These are phyloP conservation scores for Otocyon megalotis DNA, from an alignment of 2,113 vertebrate genomes.

Conservation along the genomic window DNA sequence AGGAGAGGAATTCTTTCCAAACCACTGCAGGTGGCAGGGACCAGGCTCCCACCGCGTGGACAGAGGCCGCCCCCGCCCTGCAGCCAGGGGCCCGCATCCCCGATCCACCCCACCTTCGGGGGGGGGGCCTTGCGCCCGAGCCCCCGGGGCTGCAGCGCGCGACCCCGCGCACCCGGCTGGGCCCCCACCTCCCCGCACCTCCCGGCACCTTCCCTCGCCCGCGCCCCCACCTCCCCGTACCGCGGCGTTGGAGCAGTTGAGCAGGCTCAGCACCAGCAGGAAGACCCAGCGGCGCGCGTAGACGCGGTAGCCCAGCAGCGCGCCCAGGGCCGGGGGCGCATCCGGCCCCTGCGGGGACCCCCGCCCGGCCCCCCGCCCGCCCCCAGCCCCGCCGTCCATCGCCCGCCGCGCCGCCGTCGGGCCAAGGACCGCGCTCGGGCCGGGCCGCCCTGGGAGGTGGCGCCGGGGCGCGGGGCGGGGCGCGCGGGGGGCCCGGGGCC, in stretches of 20 bases:
- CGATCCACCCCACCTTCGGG: too few species aligned
- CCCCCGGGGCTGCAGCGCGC: too few species aligned
- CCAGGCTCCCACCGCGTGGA: not conserved
- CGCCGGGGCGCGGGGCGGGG: not conserved
- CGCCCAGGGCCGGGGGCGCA: not conserved
- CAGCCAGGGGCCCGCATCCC: too few species aligned
- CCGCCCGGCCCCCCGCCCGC: rapidly evolving
- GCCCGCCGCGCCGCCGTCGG: rapidly evolving
- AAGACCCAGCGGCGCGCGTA: constrained; percentile 93
- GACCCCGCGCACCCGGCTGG: too few species aligned
- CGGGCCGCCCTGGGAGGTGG: not conserved
- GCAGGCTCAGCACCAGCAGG: constrained; percentile 88
- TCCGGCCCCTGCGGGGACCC: too few species aligned
- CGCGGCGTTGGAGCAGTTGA: constrained; percentile 94
- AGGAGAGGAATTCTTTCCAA: not conserved
- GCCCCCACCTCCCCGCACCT: too few species aligned
- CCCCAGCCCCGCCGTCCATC: not conserved
- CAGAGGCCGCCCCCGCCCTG: not conserved
- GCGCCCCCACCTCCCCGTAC: constrained; percentile 79
- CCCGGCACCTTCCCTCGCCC: too few species aligned
- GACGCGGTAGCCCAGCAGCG: constrained; percentile 70
- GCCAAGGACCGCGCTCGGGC: rapidly evolving
- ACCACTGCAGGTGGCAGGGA: not conserved
- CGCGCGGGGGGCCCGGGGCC: not conserved
- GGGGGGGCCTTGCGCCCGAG: too few species aligned